Evolutionary conservation across 2,797 vertebrate genomes (phyloP).

Genomic region (Synanceia verrucosa): DNA sequence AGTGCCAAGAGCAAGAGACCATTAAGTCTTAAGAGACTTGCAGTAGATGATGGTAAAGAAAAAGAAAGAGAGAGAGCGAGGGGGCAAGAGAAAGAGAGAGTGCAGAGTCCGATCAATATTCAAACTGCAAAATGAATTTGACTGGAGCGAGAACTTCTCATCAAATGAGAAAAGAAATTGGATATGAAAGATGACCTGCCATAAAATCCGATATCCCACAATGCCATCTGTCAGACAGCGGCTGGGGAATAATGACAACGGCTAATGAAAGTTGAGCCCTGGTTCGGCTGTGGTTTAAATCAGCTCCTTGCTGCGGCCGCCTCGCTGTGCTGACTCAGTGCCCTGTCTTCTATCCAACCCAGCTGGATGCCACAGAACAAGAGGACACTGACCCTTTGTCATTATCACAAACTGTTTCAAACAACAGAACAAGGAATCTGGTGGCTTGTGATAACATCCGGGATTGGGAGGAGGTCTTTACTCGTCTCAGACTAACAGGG

Average conservation of each 20-base stretch:
- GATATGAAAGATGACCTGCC: constrained; percentile 87
- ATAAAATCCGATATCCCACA: constrained; percentile 85
- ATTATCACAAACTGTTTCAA: constrained; percentile 25
- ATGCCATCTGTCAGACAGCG: constrained; percentile 84
- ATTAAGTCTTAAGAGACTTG: constrained; percentile 70
- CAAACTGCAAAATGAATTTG: constrained; percentile 87
- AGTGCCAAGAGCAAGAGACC: constrained; percentile 63
- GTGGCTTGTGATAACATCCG: constrained; percentile 3
- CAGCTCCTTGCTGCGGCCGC: constrained; percentile 62
- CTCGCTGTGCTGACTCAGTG: constrained; percentile 76
- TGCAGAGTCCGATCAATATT: constrained; percentile 80
- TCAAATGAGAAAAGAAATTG: constrained; percentile 86
- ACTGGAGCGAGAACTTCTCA: constrained; percentile 83
- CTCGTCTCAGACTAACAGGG: neutral
- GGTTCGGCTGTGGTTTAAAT: constrained; percentile 81
- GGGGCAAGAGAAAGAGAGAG: constrained; percentile 34
- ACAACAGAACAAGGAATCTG: neutral
- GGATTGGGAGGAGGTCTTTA: neutral
- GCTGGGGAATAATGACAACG: constrained; percentile 80
- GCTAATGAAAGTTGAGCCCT: constrained; percentile 85
- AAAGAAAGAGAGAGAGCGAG: constrained; percentile 12
- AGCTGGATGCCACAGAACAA: constrained; percentile 48
- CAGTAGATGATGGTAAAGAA: constrained; percentile 51
- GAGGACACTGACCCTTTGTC: constrained; percentile 33
- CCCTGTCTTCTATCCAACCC: constrained; percentile 52